Evolutionary conservation across 2,797 vertebrate genomes (phyloP).

Genomic region (Karalla daura): DNA sequence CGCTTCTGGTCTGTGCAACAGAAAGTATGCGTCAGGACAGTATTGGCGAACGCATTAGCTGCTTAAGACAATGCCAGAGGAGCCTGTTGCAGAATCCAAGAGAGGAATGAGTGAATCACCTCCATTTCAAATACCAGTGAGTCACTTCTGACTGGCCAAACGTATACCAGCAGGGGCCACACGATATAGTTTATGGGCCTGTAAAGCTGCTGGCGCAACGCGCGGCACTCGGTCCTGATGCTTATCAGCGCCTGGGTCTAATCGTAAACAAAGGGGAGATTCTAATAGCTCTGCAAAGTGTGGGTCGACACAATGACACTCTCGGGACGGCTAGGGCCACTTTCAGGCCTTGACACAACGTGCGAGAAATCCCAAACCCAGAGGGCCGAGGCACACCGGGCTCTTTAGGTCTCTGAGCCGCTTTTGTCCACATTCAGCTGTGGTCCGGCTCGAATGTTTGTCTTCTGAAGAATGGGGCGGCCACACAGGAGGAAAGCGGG

Average conservation of each 20-base stretch:
- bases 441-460: constrained; percentile 64
- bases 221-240: not conserved
- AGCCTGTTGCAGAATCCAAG: constrained; percentile 49
- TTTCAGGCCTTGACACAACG: constrained; percentile 52
- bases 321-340: constrained; percentile 44
- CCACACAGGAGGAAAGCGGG: constrained; percentile 70
- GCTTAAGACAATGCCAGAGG: constrained; percentile 58
- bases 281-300: constrained; percentile 48
- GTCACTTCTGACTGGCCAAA: constrained; percentile 68
- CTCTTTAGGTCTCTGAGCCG: constrained; percentile 47
- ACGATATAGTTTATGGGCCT: constrained; percentile 37
- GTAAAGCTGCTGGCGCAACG: constrained; percentile 13
- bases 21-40: constrained; percentile 62
- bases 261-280: constrained; percentile 41
- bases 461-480: constrained; percentile 60
- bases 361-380: constrained; percentile 46
- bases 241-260: constrained; percentile 17
- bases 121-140: constrained; percentile 68
- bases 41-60: constrained; percentile 43
- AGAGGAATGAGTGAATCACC: constrained; percentile 79
- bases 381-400: constrained; percentile 49
- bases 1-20: constrained; percentile 57
- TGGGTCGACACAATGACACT: constrained; percentile 64
- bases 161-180: constrained; percentile 43
- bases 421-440: constrained; percentile 71